Conservation (phyloP, 2,888 invertebrate species). For the Brenthis daphne region DNA sequence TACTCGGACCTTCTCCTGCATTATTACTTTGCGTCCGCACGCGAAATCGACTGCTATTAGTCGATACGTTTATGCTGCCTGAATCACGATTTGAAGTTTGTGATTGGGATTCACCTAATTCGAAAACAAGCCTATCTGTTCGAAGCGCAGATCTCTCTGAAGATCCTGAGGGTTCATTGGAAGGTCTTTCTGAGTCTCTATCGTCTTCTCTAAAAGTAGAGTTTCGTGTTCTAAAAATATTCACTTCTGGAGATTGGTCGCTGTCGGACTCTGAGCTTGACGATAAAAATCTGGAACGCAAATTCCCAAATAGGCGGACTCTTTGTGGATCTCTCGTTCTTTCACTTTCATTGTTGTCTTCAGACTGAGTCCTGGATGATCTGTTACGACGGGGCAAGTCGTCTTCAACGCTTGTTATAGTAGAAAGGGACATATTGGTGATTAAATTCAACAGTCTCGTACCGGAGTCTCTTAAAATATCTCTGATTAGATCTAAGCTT, state of each 20-base stretch:
- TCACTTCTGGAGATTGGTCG: slow-evolving; percentile 69
- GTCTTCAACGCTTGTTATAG: slow-evolving; percentile 62
- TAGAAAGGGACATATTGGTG: slow-evolving; percentile 73
- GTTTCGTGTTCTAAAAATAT: slow-evolving; percentile 70
- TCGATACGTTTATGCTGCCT: slow-evolving; percentile 53
- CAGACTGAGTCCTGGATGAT: slow-evolving; percentile 53
- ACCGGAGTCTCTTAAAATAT: slow-evolving; percentile 75
- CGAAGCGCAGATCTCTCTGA: slow-evolving; percentile 41
- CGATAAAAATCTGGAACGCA: slow-evolving; percentile 57
- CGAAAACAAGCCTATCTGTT: slow-evolving; percentile 62
- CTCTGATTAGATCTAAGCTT: slow-evolving; percentile 73
- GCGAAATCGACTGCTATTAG: slow-evolving; percentile 62
- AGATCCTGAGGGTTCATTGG: slow-evolving; percentile 31
- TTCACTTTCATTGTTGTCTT: slow-evolving; percentile 53
- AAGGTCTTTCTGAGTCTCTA: slow-evolving; percentile 42
- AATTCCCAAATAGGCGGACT: slow-evolving; percentile 52
- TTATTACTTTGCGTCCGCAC: slow-evolving; percentile 58
- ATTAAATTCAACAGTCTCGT: slow-evolving; percentile 73
- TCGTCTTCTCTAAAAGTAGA: slow-evolving; percentile 63
- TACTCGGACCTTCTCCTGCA: slow-evolving; percentile 44
- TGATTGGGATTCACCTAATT: slow-evolving; percentile 50
- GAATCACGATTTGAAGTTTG: slow-evolving; percentile 45
- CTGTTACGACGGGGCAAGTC: slow-evolving; percentile 49
- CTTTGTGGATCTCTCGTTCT: slow-evolving; percentile 48
- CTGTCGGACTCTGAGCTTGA: slow-evolving; percentile 73